phyloP scores from a whole-genome alignment of 2,113 vertebrate genomes.

The Cryptomyrus ogoouensis region DNA sequence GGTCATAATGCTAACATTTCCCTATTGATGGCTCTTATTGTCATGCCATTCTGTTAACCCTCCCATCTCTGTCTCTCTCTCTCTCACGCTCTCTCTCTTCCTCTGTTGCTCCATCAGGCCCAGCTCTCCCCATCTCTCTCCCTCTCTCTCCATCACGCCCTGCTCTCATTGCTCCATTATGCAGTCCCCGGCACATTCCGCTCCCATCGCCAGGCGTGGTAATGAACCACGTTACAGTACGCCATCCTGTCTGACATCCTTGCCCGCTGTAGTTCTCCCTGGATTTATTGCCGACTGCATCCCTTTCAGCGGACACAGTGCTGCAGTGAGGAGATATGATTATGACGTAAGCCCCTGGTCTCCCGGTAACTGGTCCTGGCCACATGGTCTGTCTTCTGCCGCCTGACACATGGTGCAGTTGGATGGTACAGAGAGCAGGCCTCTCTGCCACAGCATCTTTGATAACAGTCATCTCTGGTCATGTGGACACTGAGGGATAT shows the following conservation, averaged over 20 bases:
- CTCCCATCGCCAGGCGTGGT: neutral
- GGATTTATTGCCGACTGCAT: neutral
- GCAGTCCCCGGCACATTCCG: neutral
- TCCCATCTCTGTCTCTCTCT: neutral
- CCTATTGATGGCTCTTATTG: neutral
- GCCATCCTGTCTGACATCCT: neutral
- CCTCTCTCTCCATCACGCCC: neutral
- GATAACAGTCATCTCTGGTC: neutral
- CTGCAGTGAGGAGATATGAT: constrained; percentile 3
- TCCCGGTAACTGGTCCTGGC: neutral
- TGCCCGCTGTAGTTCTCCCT: neutral
- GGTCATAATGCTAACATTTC: neutral
- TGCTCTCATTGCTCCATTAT: neutral
- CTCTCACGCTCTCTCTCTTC: neutral
- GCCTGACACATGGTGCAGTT: neutral
- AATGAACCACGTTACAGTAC: neutral
- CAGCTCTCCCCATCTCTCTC: neutral
- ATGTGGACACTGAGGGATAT: neutral
- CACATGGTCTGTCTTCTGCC: neutral
- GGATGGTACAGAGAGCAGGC: neutral
- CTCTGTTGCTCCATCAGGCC: neutral
- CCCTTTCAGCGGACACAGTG: neutral
- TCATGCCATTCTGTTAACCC: neutral
- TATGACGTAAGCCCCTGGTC: neutral
- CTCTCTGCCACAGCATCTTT: neutral